Conservation (phyloP, 2,797 vertebrate genomes). For the Peromyscus melanophrys region DNA sequence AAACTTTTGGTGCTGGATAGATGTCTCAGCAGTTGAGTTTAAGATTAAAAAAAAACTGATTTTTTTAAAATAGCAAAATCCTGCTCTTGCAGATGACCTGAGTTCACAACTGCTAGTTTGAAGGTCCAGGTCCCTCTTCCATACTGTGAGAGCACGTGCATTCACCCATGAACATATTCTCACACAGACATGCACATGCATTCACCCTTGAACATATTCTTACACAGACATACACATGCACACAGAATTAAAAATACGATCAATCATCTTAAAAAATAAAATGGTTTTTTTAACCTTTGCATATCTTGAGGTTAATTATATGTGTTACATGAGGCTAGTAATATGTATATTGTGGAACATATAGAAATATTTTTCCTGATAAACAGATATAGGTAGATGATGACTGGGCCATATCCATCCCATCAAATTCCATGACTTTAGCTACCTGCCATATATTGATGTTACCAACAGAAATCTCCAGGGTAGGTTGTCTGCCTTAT, state of each 20-base stretch:
- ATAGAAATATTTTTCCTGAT: conserved; percentile 8
- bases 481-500: not conserved
- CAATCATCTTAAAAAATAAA: not conserved
- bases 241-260: not conserved
- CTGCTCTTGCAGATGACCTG: not conserved
- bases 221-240: not conserved
- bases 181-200: not conserved
- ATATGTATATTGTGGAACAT: not conserved
- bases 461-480: not conserved
- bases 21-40: not conserved
- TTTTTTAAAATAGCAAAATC: not conserved
- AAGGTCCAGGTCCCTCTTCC: no score
- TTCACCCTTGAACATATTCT: not conserved
- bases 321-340: not conserved
- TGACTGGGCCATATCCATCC: not conserved
- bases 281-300: not conserved
- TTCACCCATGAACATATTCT: not conserved
- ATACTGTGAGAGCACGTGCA: not conserved
- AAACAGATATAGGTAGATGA: not conserved
- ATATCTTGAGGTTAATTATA: not conserved
- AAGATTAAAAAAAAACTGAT: not conserved
- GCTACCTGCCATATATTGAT: rapidly evolving
- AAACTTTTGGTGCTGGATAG: not conserved
- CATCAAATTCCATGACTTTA: not conserved
- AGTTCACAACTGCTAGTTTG: not conserved